These are phyloP conservation scores for Orthosia gothica DNA, from an alignment of 2,888 invertebrate species.

Conservation along the genomic window DNA sequence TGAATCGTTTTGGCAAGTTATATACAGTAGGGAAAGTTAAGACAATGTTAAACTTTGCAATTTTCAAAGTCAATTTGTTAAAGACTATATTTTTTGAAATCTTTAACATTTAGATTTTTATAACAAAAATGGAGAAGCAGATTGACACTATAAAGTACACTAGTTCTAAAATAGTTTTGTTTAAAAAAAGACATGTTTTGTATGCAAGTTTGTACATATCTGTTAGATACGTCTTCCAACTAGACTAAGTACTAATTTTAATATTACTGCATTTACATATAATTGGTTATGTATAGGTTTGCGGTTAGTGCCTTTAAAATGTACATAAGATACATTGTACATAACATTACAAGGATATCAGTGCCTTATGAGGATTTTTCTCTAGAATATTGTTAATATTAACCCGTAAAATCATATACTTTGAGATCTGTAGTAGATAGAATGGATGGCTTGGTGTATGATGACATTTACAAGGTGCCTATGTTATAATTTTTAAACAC, in stretches of 20 bases:
- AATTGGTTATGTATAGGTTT: slow-evolving; percentile 61
- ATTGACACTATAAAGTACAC: slow-evolving; percentile 72
- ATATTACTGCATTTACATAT: slow-evolving; percentile 73
- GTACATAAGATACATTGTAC: slow-evolving; percentile 70
- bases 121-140: slow-evolving; percentile 10
- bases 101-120: slow-evolving; percentile 12
- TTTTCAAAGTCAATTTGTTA: slow-evolving; percentile 28
- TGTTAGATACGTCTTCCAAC: slow-evolving; percentile 81
- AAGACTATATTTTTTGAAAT: slow-evolving; percentile 21
- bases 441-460: slow-evolving; percentile 47
- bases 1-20: slow-evolving; percentile 50
- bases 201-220: slow-evolving; percentile 78
- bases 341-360: slow-evolving; percentile 68
- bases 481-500: not conserved
- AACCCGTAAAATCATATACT: slow-evolving; percentile 60
- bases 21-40: slow-evolving; percentile 15
- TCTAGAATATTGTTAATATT: slow-evolving; percentile 62
- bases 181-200: slow-evolving; percentile 79
- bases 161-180: slow-evolving; percentile 67
- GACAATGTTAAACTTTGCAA: slow-evolving; percentile 18
- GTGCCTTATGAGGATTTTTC: slow-evolving; percentile 76
- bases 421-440: slow-evolving; percentile 56
- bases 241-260: slow-evolving; percentile 76
- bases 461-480: not conserved
- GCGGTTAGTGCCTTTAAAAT: slow-evolving; percentile 69